A percentile compares a stretch with the other conserved stretches of the same genome.
These are phyloP conservation scores for Arctopsyche grandis DNA, from an alignment of 1,140 invertebrate species.

Conservation along the genomic window DNA sequence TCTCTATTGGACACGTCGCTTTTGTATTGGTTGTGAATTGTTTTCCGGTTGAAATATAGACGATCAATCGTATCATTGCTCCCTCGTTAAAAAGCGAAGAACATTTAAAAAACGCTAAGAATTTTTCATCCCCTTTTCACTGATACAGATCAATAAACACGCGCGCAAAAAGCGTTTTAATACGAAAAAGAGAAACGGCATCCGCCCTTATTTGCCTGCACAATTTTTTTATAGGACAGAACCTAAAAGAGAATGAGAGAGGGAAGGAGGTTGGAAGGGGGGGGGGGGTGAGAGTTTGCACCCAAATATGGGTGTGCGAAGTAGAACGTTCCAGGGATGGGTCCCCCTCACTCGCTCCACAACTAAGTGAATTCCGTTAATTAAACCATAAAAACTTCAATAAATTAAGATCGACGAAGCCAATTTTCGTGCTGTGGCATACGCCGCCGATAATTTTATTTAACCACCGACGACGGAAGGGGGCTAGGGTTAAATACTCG, in stretches of 20 bases:
- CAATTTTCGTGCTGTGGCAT: slow-evolving; percentile 61
- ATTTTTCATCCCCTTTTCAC: slow-evolving; percentile 32
- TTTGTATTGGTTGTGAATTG: too few species aligned
- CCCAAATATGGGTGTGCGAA: neutral
- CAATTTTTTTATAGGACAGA: slow-evolving; percentile 44
- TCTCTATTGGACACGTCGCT: too few species aligned
- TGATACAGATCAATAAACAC: slow-evolving; percentile 35
- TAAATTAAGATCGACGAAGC: slow-evolving; percentile 67
- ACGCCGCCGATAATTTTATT: slow-evolving; percentile 53
- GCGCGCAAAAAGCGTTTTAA: slow-evolving; percentile 41
- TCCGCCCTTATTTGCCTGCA: slow-evolving; percentile 43
- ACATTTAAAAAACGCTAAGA: slow-evolving; percentile 26
- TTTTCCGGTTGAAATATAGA: too few species aligned
- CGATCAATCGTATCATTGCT: slow-evolving; percentile 27
- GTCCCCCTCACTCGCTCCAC: slow-evolving; percentile 45
- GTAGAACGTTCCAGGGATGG: slow-evolving; percentile 8
- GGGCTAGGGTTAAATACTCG: slow-evolving; percentile 17
- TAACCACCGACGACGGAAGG: slow-evolving; percentile 47
- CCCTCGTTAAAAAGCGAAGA: slow-evolving; percentile 24
- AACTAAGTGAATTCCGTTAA: slow-evolving; percentile 68
- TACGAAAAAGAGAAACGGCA: slow-evolving; percentile 41
- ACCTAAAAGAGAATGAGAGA: neutral
- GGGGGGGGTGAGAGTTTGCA: neutral
- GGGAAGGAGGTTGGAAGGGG: too few species aligned
- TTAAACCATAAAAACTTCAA: slow-evolving; percentile 70